Conservation (phyloP, 2,113 vertebrate species). For the Hemicordylus capensis region DNA sequence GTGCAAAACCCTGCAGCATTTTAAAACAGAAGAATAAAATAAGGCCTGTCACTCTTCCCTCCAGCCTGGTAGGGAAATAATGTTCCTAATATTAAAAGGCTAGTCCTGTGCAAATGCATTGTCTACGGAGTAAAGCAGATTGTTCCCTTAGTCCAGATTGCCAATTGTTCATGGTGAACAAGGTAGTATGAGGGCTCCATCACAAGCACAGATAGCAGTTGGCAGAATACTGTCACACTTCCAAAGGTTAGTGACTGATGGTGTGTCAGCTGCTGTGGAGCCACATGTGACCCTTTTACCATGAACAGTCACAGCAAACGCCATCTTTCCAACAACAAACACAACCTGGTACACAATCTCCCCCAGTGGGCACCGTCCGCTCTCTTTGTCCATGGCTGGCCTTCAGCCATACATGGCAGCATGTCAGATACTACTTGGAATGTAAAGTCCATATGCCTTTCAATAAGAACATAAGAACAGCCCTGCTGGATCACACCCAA, state of each 20-base stretch:
- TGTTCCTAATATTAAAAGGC: not conserved
- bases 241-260: not conserved
- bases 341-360: not conserved
- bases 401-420: not conserved
- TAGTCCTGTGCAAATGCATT: not conserved
- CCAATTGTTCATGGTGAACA: not conserved
- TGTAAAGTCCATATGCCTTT: not conserved
- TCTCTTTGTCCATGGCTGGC: not conserved
- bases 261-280: not conserved
- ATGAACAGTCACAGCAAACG: not conserved
- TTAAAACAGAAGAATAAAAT: not conserved
- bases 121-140: not conserved
- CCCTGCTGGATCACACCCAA: too few species aligned
- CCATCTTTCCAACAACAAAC: not conserved
- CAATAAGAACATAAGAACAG: too few species aligned
- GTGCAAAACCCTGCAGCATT: conserved; percentile 42
- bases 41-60: not conserved
- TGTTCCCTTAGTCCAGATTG: not conserved
- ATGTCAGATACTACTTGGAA: not conserved
- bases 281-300: not conserved
- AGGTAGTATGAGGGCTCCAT: not conserved
- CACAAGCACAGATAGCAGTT: not conserved
- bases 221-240: too few species aligned
- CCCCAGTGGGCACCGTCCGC: too few species aligned
- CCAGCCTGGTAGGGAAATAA: not conserved